Percentiles rank a stretch among this genome's conserved stretches.
These are phyloP conservation scores for Styela plicata DNA, from an alignment of 23 tunicate species.

Conservation along the genomic window DNA sequence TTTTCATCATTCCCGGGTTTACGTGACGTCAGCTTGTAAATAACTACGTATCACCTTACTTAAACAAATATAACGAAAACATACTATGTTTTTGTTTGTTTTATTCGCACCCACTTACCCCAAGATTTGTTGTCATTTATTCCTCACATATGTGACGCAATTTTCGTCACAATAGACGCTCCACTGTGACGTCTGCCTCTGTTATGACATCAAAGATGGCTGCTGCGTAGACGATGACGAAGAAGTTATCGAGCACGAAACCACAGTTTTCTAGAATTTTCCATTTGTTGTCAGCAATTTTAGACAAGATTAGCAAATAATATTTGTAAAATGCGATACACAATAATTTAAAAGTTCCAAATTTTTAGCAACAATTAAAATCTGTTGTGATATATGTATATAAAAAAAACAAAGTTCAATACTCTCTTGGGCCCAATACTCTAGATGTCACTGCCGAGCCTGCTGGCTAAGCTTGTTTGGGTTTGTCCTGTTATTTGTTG, in stretches of 20 bases:
- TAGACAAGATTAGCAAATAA: no score
- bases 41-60: background rate
- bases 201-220: constrained; percentile 41
- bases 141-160: constrained; percentile 24
- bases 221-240: constrained; percentile 45
- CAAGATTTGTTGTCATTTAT: background rate
- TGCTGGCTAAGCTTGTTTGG: no score
- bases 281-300: background rate
- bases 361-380: no score
- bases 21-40: constrained; percentile 26
- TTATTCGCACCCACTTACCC: background rate
- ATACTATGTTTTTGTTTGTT: background rate
- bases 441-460: no score
- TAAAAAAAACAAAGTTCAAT: no score
- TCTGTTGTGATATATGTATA: no score
- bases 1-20: constrained; percentile 35
- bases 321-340: no score
- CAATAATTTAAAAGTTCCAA: no score
- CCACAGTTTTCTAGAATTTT: constrained; percentile 24
- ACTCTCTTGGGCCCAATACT: no score
- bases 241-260: constrained; percentile 17
- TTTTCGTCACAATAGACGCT: background rate
- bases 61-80: constrained; percentile 14
- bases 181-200: constrained; percentile 25
- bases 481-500: no score